Percentiles rank a stretch among this genome's conserved stretches.
phyloP scores from a whole-genome alignment of 2,797 vertebrate species.

The Molossus alvarezi region DNA sequence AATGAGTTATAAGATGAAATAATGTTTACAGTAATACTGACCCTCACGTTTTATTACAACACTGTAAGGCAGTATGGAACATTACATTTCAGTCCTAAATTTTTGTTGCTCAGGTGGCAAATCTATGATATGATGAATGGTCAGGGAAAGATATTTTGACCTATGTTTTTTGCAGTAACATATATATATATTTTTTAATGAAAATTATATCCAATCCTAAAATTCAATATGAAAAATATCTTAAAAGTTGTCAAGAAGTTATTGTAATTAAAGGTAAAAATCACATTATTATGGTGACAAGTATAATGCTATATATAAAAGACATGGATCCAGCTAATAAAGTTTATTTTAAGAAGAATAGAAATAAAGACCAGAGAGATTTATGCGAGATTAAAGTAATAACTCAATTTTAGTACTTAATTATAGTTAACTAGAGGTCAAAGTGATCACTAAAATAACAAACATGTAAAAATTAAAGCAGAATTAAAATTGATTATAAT shows the following conservation, averaged over 20 bases:
- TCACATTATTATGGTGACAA: neutral
- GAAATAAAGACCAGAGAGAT: constrained; percentile 18
- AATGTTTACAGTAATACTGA: neutral
- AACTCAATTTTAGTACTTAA: constrained; percentile 64
- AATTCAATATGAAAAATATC: constrained; percentile 34
- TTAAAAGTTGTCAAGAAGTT: constrained; percentile 60
- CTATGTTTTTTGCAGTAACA: constrained; percentile 47
- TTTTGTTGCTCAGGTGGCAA: constrained; percentile 18
- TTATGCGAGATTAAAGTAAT: constrained; percentile 67
- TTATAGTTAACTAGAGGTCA: constrained; percentile 51
- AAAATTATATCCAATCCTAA: constrained; percentile 29
- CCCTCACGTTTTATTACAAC: neutral
- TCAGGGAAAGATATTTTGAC: constrained; percentile 59
- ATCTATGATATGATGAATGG: neutral
- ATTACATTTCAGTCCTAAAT: neutral
- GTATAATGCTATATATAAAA: neutral
- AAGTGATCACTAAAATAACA: constrained; percentile 56
- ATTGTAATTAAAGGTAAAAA: constrained; percentile 43
- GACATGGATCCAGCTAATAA: neutral
- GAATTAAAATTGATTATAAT: constrained; percentile 58
- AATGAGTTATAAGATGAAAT: neutral
- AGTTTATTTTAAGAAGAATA: constrained; percentile 63
- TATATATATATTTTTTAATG: constrained; percentile 31
- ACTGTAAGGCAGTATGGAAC: neutral
- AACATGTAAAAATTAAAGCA: constrained; percentile 59